These are phyloP conservation scores for Corydoras maculifer DNA, from an alignment of 2,113 vertebrate species.

Conservation along the genomic window DNA sequence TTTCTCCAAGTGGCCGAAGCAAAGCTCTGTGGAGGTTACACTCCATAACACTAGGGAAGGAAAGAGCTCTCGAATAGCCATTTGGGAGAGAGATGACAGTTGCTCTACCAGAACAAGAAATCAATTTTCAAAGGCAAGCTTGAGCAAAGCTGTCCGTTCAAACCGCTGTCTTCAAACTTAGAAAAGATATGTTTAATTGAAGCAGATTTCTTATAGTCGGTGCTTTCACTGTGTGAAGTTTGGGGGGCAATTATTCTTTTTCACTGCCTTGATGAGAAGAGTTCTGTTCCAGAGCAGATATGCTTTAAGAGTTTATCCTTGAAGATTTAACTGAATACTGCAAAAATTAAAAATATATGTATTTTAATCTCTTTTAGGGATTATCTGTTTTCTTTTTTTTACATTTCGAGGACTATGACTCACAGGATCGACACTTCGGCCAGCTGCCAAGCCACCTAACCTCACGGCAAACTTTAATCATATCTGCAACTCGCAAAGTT, in stretches of 20 bases:
- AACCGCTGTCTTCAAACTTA: conserved; percentile 54
- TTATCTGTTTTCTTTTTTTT: conserved; percentile 42
- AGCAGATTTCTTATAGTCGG: conserved; percentile 54
- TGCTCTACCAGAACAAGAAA: conserved; percentile 67
- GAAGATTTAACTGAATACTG: conserved; percentile 62
- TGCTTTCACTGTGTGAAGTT: conserved; percentile 46
- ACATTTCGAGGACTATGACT: conserved; percentile 41
- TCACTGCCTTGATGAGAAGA: conserved; percentile 55
- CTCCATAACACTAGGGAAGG: conserved; percentile 50
- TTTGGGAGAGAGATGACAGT: conserved; percentile 62
- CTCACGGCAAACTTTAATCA: conserved; percentile 42
- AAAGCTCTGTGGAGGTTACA: conserved; percentile 64
- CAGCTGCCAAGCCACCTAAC: conserved; percentile 41
- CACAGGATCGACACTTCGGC: conserved; percentile 43
- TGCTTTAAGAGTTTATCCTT: conserved; percentile 65
- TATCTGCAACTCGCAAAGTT: conserved; percentile 21
- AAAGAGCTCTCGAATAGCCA: conserved; percentile 53
- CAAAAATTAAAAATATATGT: conserved; percentile 63
- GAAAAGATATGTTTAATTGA: conserved; percentile 60
- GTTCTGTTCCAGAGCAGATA: conserved; percentile 60
- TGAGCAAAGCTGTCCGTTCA: conserved; percentile 52
- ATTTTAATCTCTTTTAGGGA: conserved; percentile 63
- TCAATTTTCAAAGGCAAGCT: conserved; percentile 63
- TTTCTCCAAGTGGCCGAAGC: conserved; percentile 58
- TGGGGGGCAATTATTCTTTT: conserved; percentile 57